Conservation (phyloP, 2,797 vertebrate genomes). For the Remorina albescens region DNA sequence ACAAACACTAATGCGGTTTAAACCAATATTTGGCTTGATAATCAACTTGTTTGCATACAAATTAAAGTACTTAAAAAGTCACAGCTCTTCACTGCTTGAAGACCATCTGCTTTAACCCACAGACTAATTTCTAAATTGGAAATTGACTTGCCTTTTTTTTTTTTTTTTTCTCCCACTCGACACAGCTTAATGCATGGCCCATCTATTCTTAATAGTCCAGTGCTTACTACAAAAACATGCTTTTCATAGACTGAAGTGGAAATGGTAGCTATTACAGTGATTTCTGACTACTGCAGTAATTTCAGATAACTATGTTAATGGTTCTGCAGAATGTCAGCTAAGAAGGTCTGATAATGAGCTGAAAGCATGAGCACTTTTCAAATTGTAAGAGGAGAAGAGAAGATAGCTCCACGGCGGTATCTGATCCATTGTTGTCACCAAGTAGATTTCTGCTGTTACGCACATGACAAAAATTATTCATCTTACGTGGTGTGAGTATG, state of each 20-base stretch:
- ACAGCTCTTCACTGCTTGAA: constrained; percentile 72
- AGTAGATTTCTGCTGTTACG: constrained; percentile 28
- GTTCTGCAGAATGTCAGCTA: constrained; percentile 61
- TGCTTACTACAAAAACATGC: constrained; percentile 67
- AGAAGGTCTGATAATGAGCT: constrained; percentile 71
- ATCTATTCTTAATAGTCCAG: constrained; percentile 65
- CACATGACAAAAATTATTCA: constrained; percentile 26
- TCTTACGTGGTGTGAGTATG: constrained; percentile 16
- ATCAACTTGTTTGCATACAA: constrained; percentile 83
- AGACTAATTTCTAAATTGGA: constrained; percentile 75
- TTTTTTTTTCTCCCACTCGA: too few relatives aligned
- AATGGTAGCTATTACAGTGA: constrained; percentile 73
- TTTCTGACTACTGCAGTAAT: constrained; percentile 74
- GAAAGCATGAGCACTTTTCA: constrained; percentile 64
- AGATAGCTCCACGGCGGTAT: constrained; percentile 32
- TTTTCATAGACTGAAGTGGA: constrained; percentile 59
- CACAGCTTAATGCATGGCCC: constrained; percentile 57
- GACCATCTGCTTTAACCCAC: constrained; percentile 74
- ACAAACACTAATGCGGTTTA: constrained; percentile 77
- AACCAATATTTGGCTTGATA: constrained; percentile 75
- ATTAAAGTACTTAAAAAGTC: constrained; percentile 80
- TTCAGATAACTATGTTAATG: constrained; percentile 75
- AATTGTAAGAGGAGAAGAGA: constrained; percentile 49
- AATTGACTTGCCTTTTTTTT: constrained; percentile 70
- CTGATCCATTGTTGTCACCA: constrained; percentile 45